Percentiles rank a stretch among this genome's conserved stretches.
phyloP scores from a whole-genome alignment of 1,140 invertebrate genomes.

The Papilio polyxenes region DNA sequence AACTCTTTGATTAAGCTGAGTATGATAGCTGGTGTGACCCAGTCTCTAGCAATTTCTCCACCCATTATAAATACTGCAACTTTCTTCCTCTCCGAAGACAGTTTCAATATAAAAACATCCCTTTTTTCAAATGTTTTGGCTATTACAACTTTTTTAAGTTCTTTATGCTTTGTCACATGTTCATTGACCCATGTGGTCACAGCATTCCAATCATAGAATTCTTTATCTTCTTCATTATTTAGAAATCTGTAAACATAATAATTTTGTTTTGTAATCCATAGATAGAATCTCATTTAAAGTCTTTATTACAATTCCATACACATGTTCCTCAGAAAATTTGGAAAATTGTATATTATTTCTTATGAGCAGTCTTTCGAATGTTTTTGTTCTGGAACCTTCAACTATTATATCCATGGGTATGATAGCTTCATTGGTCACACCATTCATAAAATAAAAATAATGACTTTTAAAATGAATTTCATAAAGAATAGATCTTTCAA shows the following conservation, averaged over 20 bases:
- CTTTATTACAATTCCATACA: conserved; percentile 43
- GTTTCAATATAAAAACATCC: conserved; percentile 64
- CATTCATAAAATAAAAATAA: conserved; percentile 60
- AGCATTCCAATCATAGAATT: conserved; percentile 53
- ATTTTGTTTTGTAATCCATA: not conserved
- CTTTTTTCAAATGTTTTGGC: conserved; percentile 63
- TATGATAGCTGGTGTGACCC: conserved; percentile 64
- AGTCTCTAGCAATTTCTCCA: conserved; percentile 68
- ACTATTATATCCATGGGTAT: conserved; percentile 62
- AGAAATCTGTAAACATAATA: conserved; percentile 8
- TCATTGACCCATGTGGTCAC: conserved; percentile 52
- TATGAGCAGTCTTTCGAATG: conserved; percentile 55
- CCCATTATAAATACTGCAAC: conserved; percentile 64
- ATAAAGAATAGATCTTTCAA: conserved; percentile 60
- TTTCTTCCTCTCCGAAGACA: conserved; percentile 52
- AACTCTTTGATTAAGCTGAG: conserved; percentile 56
- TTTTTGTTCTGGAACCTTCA: conserved; percentile 38
- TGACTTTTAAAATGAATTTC: conserved; percentile 50
- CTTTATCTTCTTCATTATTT: not conserved
- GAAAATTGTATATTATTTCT: conserved; percentile 53
- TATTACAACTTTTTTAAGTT: conserved; percentile 56
- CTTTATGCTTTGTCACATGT: conserved; percentile 44
- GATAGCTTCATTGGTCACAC: conserved; percentile 66
- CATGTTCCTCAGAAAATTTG: conserved; percentile 39
- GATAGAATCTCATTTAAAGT: not conserved